Base-by-base conservation (phyloP, 2,888 invertebrate genomes). In the Hydropsyche betteni region DNA sequence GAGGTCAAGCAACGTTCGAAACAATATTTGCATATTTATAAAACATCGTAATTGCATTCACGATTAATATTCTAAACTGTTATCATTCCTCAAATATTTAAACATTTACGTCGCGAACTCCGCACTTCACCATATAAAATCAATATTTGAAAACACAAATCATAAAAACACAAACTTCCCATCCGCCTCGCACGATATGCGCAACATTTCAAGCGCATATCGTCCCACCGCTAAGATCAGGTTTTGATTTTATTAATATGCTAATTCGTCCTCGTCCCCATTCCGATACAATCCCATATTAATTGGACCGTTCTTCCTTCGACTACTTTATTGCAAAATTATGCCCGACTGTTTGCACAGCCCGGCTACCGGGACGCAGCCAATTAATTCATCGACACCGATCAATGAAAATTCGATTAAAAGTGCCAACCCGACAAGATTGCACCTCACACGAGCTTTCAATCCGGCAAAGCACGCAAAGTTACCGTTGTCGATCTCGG, bases 191-290 rank as follows among this genome's bases (percentile, higher is more conserved):
- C 10, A 44, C 44, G 10, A 44, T 44, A 44, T 44, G 44, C 6
- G 3, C 10, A 44, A 44, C 44, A 44, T 44, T 44, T 44, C 7
- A 4, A 44, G 44, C 44, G 44, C 44, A 44, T 44, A 44, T 44
- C 44, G 44, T 44, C 6, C 10, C 44, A 6, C 7, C 44, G 0
- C 4, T 44, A 44, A 44, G 52, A 24, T 51, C 50, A 16, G 53
- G 51, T 12, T 64, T 36, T n/a, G 36, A 58, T 71, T 70, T 75
- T 77, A 77, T 75, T 75, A 77, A 77, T 75, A 77, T 77, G 77
- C 68, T 77, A 77, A 77, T 77, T 77, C 68, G 16, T 38, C 68
- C 38, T 69, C 77, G 74, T 77, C 75, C 44, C 44, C 24, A 24
- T 73, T 77, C 68, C 74, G 38, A 16, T 69, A 75, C 75, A 68